Conservation (phyloP, 1,140 invertebrate species). For the Cydia splendana region DNA sequence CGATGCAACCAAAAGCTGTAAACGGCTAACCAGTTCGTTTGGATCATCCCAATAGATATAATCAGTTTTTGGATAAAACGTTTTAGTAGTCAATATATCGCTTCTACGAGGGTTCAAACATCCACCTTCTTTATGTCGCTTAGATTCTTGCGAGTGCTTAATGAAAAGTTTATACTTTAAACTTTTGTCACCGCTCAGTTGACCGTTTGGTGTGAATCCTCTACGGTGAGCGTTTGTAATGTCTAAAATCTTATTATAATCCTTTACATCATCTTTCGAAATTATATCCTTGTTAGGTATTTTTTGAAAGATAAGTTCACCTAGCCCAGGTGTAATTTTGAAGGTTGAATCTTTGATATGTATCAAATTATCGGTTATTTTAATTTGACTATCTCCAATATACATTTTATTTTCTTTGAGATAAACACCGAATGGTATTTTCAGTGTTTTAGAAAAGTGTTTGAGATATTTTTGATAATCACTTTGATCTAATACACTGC, state of each 20-base stretch:
- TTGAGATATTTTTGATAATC: not conserved
- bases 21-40: constrained; percentile 36
- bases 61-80: constrained; percentile 33
- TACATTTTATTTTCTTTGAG: not conserved
- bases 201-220: not conserved
- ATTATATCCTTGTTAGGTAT: not conserved
- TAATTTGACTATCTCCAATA: constrained; percentile 6
- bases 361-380: not conserved
- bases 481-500: not conserved
- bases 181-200: not conserved
- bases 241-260: not conserved
- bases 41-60: constrained; percentile 41
- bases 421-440: constrained; percentile 10
- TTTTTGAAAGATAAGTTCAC: constrained; percentile 1
- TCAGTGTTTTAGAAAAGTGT: not conserved
- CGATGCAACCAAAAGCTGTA: constrained; percentile 51
- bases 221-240: not conserved
- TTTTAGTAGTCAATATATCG: not conserved
- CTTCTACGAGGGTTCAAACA: not conserved
- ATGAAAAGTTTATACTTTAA: not conserved
- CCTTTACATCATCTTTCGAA: not conserved
- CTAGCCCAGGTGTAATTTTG: not conserved
- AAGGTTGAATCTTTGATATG: not conserved
- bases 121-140: not conserved
- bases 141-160: not conserved